phyloP scores from a whole-genome alignment of 2,888 invertebrate species.

The Heliconius charithonia region DNA sequence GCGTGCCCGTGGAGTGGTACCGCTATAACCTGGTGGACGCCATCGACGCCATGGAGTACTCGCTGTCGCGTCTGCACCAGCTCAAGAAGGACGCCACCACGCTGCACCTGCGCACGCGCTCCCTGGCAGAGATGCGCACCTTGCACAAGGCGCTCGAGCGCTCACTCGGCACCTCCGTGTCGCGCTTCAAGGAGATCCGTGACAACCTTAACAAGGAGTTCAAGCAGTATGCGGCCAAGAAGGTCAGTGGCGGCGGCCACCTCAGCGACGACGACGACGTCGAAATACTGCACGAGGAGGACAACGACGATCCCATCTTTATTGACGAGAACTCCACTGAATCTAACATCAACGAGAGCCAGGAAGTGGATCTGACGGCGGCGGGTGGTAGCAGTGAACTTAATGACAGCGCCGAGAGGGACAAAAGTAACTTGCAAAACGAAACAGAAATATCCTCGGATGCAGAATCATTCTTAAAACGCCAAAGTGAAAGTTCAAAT shows the following conservation, averaged over 20 bases:
- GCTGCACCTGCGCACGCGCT: slow-evolving; percentile 73
- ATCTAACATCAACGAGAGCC: slow-evolving; percentile 63
- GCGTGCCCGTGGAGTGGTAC: slow-evolving; percentile 83
- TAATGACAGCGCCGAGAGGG: slow-evolving; percentile 76
- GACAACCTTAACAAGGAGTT: slow-evolving; percentile 82
- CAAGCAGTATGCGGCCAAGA: slow-evolving; percentile 76
- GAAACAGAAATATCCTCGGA: slow-evolving; percentile 27
- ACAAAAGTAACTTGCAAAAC: slow-evolving; percentile 35
- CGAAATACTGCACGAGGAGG: slow-evolving; percentile 69
- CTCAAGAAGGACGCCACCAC: slow-evolving; percentile 78
- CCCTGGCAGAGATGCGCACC: slow-evolving; percentile 77
- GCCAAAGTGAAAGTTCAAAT: neutral
- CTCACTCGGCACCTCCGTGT: slow-evolving; percentile 79
- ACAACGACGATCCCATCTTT: slow-evolving; percentile 77
- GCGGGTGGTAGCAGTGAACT: slow-evolving; percentile 73
- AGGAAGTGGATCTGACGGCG: slow-evolving; percentile 72
- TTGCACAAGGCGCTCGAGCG: slow-evolving; percentile 83
- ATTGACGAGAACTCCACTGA: slow-evolving; percentile 81
- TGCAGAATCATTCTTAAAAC: slow-evolving; percentile 26
- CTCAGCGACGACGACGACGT: slow-evolving; percentile 75
- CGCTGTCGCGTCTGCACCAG: slow-evolving; percentile 78
- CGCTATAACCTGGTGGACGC: slow-evolving; percentile 84
- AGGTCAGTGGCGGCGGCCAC: slow-evolving; percentile 53
- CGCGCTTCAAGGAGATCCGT: slow-evolving; percentile 81
- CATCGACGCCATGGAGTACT: slow-evolving; percentile 82